Conservation (phyloP, 2,113 vertebrate genomes). For the Antigone vipio region DNA sequence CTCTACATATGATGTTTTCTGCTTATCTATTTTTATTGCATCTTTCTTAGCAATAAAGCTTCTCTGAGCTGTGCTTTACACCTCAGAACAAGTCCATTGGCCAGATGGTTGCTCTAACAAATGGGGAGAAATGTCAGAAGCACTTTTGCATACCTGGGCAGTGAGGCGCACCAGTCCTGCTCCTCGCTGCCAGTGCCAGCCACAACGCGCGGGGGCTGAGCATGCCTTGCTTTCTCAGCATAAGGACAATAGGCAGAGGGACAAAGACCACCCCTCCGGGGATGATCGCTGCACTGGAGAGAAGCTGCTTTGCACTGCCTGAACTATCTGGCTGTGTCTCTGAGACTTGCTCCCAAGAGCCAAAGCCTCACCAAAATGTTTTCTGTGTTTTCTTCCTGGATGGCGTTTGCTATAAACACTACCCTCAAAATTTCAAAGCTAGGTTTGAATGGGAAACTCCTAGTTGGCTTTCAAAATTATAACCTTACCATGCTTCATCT, state of each 20-base stretch:
- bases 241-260: not conserved
- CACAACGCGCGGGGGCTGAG: not conserved
- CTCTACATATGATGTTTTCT: not conserved
- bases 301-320: not conserved
- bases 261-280: not conserved
- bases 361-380: not conserved
- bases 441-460: not conserved
- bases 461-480: not conserved
- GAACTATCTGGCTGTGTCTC: not conserved
- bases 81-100: not conserved
- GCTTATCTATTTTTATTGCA: not conserved
- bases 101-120: not conserved
- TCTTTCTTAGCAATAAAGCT: not conserved
- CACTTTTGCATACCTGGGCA: not conserved
- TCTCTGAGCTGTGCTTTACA: not conserved
- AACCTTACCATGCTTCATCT: not conserved
- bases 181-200: not conserved
- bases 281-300: fast-evolving
- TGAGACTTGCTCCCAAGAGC: not conserved
- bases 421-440: not conserved
- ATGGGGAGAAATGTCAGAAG: not conserved
- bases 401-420: not conserved
- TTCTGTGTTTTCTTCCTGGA: not conserved
- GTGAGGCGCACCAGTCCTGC: not conserved
- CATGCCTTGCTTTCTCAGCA: not conserved